Conservation (phyloP, 2,888 invertebrate species). For the Drosophila helvetica region DNA sequence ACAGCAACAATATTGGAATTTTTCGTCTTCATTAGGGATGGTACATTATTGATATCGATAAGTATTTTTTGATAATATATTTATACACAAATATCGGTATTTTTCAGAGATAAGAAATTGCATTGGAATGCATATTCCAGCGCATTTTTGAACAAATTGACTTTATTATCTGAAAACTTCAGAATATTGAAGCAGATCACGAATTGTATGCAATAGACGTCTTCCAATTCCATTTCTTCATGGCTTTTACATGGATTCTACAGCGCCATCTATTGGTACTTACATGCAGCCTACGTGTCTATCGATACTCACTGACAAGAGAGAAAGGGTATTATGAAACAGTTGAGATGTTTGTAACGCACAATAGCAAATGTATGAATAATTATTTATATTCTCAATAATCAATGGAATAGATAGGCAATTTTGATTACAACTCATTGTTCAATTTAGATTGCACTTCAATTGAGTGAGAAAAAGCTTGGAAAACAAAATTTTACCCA, state of each 20-base stretch:
- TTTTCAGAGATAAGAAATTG: not conserved
- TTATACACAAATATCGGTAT: not conserved
- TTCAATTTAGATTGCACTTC: rapidly evolving
- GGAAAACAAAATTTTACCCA: not conserved
- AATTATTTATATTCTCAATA: not conserved
- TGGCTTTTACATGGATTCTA: not conserved
- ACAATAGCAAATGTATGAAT: not conserved
- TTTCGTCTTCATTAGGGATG: slow-evolving; percentile 16
- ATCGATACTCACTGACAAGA: not conserved
- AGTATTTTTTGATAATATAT: not conserved
- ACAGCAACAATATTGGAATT: slow-evolving; percentile 28
- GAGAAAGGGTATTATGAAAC: not conserved
- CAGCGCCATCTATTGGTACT: not conserved
- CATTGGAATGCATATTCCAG: no score
- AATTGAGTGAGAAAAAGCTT: not conserved
- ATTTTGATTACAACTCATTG: not conserved
- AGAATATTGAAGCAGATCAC: not conserved
- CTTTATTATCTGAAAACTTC: not conserved
- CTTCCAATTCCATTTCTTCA: not conserved
- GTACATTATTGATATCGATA: not conserved
- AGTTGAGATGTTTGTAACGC: not conserved
- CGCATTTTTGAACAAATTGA: not conserved
- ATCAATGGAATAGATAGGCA: not conserved
- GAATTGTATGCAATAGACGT: not conserved
- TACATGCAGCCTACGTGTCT: not conserved